Base-by-base conservation (phyloP, 2,888 invertebrate genomes). In the Pandemis heparana region DNA sequence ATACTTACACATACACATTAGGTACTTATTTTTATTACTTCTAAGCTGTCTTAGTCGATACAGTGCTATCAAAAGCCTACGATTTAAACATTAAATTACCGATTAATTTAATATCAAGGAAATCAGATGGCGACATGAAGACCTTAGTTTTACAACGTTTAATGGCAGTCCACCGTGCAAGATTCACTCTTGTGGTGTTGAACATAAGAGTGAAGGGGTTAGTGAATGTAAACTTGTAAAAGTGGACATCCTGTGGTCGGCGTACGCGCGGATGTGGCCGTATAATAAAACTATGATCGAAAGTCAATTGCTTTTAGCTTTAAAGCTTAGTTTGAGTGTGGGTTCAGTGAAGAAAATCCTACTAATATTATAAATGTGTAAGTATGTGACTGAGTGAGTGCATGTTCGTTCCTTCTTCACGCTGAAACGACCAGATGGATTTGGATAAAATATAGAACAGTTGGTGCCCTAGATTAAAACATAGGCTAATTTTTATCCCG, bases 191-290 rank as follows among this genome's bases (percentile, higher is more conserved):
- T 87, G 81, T 70, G 0, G 0, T 0, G 3, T 0, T 10, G 0
- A 1, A 0, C 0, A 66, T 81, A 84, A 79, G 71, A 74, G 61
- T 72, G 32, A 62, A n/a, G 39, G 32, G 12, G 16, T 6, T 4
- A 51, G 9, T 23, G 63, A 18, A 14, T 59, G 56, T 41, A 71
- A 65, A 23, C 53, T 83, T 78, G 81, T 81, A 59, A 73, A 67
- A 74, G 76, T 75, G 75, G 74, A 85, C 87, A 89, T 93, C 93
- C 92, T 91, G 92, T 85, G 86, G 87, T 80, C 81, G 10, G 79
- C 85, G 85, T 86, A 83, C 84, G 88, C 85, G 83, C 91, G 92
- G 92, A 92, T 92, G 92, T 87, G 92, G 91, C 62, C 10, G 51
- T n/a, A 23, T 75, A 75, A 75, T 75, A 75, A 72, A 75, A 75